A percentile compares a stretch with the other conserved stretches of the same genome.
phyloP scores from a whole-genome alignment of 1,140 invertebrate genomes.

The Nymphalis io region DNA sequence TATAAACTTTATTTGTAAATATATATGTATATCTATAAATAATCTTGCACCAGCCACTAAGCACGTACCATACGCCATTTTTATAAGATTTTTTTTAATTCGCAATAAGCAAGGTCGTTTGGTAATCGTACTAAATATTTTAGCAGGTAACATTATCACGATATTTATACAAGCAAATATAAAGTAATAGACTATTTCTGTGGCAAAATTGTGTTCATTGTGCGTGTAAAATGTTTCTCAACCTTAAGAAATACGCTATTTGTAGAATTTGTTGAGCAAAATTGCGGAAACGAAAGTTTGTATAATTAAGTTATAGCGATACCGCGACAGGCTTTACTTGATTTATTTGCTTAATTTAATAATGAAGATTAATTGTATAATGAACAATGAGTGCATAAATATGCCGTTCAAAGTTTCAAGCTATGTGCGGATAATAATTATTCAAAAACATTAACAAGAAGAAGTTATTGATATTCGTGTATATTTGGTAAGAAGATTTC shows the following conservation, averaged over 20 bases:
- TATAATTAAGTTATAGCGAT: background rate
- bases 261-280: constrained; percentile 21
- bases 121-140: constrained; percentile 3
- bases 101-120: constrained; percentile 13
- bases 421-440: no score
- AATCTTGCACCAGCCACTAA: background rate
- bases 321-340: background rate
- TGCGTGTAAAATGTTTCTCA: constrained; percentile 32
- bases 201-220: constrained; percentile 26
- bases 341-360: background rate
- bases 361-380: background rate
- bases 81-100: constrained; percentile 17
- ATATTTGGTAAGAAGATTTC: no score
- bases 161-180: constrained; percentile 20
- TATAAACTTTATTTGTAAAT: no score
- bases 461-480: no score
- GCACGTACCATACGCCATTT: constrained; percentile 21
- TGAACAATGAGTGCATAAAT: no score
- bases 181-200: constrained; percentile 23
- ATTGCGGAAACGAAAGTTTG: constrained; percentile 25
- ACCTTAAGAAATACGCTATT: constrained; percentile 26
- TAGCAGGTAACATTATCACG: constrained; percentile 13
- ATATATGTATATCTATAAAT: no score
- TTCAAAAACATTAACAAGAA: no score
- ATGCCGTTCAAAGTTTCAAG: no score